Evolutionary conservation across 2,113 vertebrate genomes (phyloP).

Genomic region (Climacteris rufus): DNA sequence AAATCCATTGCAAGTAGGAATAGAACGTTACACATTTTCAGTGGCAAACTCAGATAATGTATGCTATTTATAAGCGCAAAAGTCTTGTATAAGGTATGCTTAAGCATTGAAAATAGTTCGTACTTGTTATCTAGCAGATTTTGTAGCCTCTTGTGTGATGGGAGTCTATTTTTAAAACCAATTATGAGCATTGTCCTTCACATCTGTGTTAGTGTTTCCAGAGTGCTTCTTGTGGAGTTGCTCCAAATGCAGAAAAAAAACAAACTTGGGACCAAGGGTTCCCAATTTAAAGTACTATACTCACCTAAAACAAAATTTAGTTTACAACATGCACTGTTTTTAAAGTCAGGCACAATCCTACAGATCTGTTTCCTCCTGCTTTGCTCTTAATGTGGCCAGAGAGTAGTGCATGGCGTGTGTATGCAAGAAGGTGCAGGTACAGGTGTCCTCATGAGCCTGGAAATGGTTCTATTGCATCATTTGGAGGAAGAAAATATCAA

Average conservation of each 20-base stretch:
- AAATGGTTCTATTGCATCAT: background rate
- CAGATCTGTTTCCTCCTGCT: background rate
- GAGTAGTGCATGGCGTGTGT: background rate
- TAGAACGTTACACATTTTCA: constrained; percentile 20
- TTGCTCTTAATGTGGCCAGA: background rate
- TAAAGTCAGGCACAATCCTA: background rate
- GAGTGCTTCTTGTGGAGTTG: background rate
- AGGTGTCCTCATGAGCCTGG: background rate
- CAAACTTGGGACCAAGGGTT: background rate
- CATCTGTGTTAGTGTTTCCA: background rate
- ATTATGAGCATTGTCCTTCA: background rate
- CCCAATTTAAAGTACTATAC: background rate
- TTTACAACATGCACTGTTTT: background rate
- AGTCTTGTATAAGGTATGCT: background rate
- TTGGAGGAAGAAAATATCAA: background rate
- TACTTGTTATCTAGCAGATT: constrained; percentile 6
- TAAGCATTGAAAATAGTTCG: background rate
- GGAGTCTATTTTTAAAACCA: constrained; percentile 14
- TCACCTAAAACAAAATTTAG: background rate
- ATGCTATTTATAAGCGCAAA: background rate
- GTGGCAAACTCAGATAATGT: background rate
- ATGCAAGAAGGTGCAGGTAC: background rate
- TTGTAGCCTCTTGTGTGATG: background rate
- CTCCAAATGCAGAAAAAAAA: background rate
- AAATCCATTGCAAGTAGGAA: background rate